These are phyloP conservation scores for Vanacampus margaritifer DNA, from an alignment of 2,113 vertebrate genomes.

Conservation along the genomic window DNA sequence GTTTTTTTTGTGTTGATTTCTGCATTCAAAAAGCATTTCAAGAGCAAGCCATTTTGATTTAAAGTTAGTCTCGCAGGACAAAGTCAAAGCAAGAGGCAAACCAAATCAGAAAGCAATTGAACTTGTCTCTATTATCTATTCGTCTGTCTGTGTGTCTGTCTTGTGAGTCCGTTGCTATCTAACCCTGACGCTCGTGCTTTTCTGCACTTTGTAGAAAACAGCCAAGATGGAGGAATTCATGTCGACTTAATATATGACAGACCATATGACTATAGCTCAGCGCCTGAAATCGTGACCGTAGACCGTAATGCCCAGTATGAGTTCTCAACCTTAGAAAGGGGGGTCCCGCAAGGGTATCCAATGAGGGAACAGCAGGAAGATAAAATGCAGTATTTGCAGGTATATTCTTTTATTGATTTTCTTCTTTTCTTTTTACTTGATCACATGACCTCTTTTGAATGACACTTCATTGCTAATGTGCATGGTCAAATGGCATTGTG, in stretches of 20 bases:
- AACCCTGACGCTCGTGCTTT: slow-evolving; percentile 80
- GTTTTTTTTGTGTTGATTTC: slow-evolving; percentile 21
- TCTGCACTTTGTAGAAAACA: slow-evolving; percentile 85
- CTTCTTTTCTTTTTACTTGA: slow-evolving; percentile 66
- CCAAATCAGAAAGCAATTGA: slow-evolving; percentile 59
- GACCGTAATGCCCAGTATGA: slow-evolving; percentile 85
- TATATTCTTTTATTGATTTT: slow-evolving; percentile 78
- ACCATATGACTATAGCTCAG: slow-evolving; percentile 80
- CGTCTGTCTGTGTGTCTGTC: slow-evolving; percentile 80
- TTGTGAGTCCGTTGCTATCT: slow-evolving; percentile 74
- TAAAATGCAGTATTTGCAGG: slow-evolving; percentile 95
- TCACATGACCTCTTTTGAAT: slow-evolving; percentile 54
- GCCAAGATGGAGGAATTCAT: slow-evolving; percentile 81
- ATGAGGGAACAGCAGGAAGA: slow-evolving; percentile 81
- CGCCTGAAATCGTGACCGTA: slow-evolving; percentile 80
- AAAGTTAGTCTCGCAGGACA: slow-evolving; percentile 21
- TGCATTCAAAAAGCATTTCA: slow-evolving; percentile 9
- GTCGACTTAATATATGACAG: slow-evolving; percentile 82
- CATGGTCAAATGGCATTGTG: slow-evolving; percentile 65
- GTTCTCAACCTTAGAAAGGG: slow-evolving; percentile 84
- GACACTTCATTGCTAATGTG: slow-evolving; percentile 63
- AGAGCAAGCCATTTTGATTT: slow-evolving; percentile 5
- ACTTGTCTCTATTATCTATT: slow-evolving; percentile 73
- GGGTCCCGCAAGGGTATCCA: slow-evolving; percentile 79
- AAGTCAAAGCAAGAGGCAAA: slow-evolving; percentile 16